Conservation (phyloP, 2,113 vertebrate species). For the Myodes glareolus region DNA sequence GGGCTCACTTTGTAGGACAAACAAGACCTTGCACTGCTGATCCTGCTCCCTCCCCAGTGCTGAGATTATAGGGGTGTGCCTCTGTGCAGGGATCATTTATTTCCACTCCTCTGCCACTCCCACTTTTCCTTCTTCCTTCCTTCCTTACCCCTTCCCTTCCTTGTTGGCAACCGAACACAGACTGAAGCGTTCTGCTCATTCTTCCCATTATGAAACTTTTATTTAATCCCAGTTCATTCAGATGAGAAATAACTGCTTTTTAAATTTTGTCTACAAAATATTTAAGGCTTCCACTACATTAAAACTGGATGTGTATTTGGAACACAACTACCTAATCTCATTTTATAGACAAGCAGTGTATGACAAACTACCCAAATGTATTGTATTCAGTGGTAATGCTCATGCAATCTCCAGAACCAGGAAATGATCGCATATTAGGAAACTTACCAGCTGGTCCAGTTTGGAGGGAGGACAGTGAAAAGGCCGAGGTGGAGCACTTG, state of each 20-base stretch:
- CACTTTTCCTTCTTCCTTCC: neutral
- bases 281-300: neutral
- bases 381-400: neutral
- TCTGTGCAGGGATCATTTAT: too few relatives aligned
- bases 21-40: neutral
- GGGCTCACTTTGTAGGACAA: neutral
- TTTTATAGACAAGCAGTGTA: neutral
- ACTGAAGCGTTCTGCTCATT: neutral
- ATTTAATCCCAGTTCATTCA: conserved; percentile 17
- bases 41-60: neutral
- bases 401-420: neutral
- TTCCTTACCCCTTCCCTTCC: neutral
- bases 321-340: conserved; percentile 24
- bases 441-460: neutral
- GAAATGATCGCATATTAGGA: neutral
- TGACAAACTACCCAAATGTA: neutral
- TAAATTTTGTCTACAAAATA: conserved; percentile 28
- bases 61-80: neutral
- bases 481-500: neutral
- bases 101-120: neutral
- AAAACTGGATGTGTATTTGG: conserved; percentile 9
- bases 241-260: conserved; percentile 41
- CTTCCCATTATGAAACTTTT: neutral
- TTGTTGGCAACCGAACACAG: neutral
- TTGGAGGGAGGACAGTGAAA: neutral